phyloP scores from a whole-genome alignment of 2,113 vertebrate species.

The Puffinus mauretanicus region DNA sequence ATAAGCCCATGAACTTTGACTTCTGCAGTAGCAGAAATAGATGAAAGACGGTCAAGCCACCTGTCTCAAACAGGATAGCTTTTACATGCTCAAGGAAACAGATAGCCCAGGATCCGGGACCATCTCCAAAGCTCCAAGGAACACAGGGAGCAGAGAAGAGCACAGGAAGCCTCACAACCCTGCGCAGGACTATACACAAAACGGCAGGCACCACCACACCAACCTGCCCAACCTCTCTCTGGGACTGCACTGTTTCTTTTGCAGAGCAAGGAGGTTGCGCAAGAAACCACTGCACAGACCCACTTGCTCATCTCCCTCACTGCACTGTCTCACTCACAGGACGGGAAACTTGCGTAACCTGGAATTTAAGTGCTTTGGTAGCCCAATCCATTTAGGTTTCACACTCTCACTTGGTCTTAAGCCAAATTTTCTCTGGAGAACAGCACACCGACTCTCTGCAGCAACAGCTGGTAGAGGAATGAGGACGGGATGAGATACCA shows the following conservation, averaged over 20 bases:
- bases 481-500: neutral
- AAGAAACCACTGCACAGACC: neutral
- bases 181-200: neutral
- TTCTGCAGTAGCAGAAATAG: neutral
- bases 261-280: neutral
- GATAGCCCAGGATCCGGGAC: neutral
- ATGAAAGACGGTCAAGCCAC: neutral
- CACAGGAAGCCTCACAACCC: neutral
- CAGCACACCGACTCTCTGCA: neutral
- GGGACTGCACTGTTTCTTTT: neutral
- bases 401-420: neutral
- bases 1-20: neutral
- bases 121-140: neutral
- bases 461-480: neutral
- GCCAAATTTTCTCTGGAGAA: neutral
- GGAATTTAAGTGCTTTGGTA: neutral
- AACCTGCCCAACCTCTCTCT: too few relatives aligned
- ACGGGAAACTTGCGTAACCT: rapidly evolving
- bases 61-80: neutral
- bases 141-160: neutral
- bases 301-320: neutral
- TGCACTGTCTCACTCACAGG: neutral
- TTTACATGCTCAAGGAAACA: neutral
- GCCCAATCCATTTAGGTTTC: neutral
- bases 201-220: neutral